These are phyloP conservation scores for Perccottus glenii DNA, from an alignment of 2,113 vertebrate genomes.

Conservation along the genomic window DNA sequence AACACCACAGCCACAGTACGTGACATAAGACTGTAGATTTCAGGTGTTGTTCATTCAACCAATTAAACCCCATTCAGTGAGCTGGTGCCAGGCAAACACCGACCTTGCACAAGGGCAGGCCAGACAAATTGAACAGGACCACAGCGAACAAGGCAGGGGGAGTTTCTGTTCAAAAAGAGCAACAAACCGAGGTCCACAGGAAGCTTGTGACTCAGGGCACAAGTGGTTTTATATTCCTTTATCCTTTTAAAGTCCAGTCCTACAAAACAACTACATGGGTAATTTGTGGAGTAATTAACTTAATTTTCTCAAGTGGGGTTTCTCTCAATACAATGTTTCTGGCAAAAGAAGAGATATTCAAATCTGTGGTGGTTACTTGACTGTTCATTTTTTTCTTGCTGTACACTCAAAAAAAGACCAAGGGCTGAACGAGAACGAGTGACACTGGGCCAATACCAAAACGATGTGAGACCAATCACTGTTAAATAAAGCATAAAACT, in stretches of 20 bases:
- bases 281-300: not conserved
- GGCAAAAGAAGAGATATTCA: too few species aligned
- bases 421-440: too few species aligned
- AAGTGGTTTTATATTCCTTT: not conserved
- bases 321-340: too few species aligned
- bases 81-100: slow-evolving; percentile 36
- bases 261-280: slow-evolving; percentile 7
- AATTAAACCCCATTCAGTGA: slow-evolving; percentile 37
- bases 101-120: slow-evolving; percentile 31
- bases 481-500: too few species aligned
- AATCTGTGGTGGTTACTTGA: too few species aligned
- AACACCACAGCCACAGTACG: not conserved
- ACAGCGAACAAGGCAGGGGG: slow-evolving; percentile 20
- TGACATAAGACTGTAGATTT: not conserved
- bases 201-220: not conserved
- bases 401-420: too few species aligned
- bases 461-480: too few species aligned
- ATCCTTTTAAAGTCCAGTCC: not conserved
- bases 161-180: slow-evolving; percentile 18
- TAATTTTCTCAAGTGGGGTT: too few species aligned
- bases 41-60: not conserved
- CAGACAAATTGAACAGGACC: slow-evolving; percentile 47
- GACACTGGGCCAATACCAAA: too few species aligned
- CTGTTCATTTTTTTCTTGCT: too few species aligned
- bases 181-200: slow-evolving; percentile 1